These are phyloP conservation scores for Thaumatotibia leucotreta DNA, from an alignment of 1,140 invertebrate genomes.

Conservation along the genomic window DNA sequence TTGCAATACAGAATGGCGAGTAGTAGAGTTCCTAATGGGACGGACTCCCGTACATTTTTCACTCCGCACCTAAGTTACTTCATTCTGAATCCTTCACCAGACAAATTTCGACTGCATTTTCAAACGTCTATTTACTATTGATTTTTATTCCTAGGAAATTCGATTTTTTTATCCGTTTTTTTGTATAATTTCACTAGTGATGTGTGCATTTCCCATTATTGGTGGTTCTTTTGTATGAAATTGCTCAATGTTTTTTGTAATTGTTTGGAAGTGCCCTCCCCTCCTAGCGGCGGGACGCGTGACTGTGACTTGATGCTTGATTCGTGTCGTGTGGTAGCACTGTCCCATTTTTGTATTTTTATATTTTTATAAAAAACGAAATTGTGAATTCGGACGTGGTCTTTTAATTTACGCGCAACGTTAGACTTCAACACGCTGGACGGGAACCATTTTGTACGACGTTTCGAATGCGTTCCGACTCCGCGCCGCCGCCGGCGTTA, in stretches of 20 bases:
- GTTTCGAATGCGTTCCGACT: background rate
- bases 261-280: conserved; percentile 45
- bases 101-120: conserved; percentile 38
- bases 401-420: conserved; percentile 66
- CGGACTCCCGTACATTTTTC: conserved; percentile 23
- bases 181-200: conserved; percentile 21
- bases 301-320: conserved; percentile 29
- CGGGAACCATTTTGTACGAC: conserved; percentile 1
- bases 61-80: conserved; percentile 25
- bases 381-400: conserved; percentile 68
- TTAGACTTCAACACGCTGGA: conserved; percentile 27
- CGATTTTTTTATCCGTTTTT: conserved; percentile 34
- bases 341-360: conserved; percentile 75
- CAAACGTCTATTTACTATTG: conserved; percentile 25
- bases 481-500: conserved; percentile 20
- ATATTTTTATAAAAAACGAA: conserved; percentile 72
- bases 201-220: conserved; percentile 33
- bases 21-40: background rate
- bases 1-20: background rate
- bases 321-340: conserved; percentile 46
- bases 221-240: conserved; percentile 48
- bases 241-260: conserved; percentile 30
- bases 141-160: conserved; percentile 46
- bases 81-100: conserved; percentile 15
- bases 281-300: conserved; percentile 46